Percentiles rank a stretch among this genome's conserved stretches.
Conservation (phyloP, 2,888 invertebrate species). For the Entomobrya proxima region DNA sequence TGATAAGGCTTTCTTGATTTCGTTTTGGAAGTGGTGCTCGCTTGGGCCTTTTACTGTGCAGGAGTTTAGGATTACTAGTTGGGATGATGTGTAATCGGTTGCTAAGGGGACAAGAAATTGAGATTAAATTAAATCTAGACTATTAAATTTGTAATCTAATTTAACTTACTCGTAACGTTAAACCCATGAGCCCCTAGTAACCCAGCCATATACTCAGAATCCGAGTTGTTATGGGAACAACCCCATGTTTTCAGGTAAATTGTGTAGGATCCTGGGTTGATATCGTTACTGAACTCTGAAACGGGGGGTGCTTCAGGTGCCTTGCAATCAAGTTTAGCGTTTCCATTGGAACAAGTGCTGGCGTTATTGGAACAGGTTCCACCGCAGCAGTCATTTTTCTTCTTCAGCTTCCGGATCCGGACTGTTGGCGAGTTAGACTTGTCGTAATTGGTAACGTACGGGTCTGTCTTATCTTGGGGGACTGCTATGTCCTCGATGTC, state of each 20-base stretch:
- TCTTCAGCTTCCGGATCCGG: not conserved
- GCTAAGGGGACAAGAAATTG: no score
- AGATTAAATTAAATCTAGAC: no score
- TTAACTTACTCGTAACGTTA: constrained; percentile 82
- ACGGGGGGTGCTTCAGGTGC: no score
- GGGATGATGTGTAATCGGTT: constrained; percentile 87
- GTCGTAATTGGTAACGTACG: no score
- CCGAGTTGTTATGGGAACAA: constrained; percentile 97
- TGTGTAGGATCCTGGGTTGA: constrained; percentile 35
- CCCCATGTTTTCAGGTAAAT: constrained; percentile 97
- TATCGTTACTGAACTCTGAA: not conserved
- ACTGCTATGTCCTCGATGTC: constrained; percentile 19
- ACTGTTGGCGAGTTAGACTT: no score
- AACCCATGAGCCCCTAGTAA: constrained; percentile 93
- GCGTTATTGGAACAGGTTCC: no score
- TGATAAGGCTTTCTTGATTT: constrained; percentile 84
- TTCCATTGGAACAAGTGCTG: no score
- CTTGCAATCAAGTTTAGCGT: no score
- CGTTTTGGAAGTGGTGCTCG: constrained; percentile 95
- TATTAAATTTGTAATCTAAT: no score
- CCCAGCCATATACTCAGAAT: constrained; percentile 99
- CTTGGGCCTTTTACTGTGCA: constrained; percentile 99
- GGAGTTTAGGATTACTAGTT: constrained; percentile 96
- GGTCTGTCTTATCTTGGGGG: not conserved
- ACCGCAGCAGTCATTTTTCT: not conserved